Evolutionary conservation across 2,113 vertebrate genomes (phyloP).

Genomic region (Salvelinus fontinalis): DNA sequence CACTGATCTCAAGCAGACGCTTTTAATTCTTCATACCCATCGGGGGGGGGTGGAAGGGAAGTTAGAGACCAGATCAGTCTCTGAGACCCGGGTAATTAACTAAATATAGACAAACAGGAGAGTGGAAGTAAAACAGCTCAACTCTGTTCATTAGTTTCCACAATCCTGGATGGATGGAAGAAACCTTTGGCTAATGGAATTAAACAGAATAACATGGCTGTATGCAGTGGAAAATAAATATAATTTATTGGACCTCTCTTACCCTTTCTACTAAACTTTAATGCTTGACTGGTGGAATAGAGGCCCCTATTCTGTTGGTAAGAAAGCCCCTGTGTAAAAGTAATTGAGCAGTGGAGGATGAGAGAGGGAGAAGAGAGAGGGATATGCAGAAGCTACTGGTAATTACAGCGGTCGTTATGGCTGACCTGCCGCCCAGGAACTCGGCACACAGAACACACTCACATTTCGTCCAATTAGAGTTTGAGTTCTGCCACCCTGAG

Average conservation of each 20-base stretch:
- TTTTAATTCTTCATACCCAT: slow-evolving; percentile 48
- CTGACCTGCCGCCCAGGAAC: not conserved
- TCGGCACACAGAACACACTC: not conserved
- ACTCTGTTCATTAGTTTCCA: not conserved
- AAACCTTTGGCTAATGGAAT: slow-evolving; percentile 1
- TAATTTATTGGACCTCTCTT: not conserved
- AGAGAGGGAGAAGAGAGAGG: not conserved
- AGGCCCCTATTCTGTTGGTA: not conserved
- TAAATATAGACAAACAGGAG: slow-evolving; percentile 27
- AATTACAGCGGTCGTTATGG: slow-evolving; percentile 6
- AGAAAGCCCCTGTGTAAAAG: not conserved
- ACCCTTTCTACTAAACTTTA: not conserved
- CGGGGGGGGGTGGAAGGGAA: not conserved
- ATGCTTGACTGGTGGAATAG: not conserved
- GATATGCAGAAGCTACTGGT: slow-evolving; percentile 12
- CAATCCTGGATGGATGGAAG: too few relatives aligned
- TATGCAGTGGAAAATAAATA: slow-evolving; percentile 5
- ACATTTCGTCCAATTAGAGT: slow-evolving; percentile 36
- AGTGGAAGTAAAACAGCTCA: not conserved
- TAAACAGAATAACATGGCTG: slow-evolving; percentile 7
- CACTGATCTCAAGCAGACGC: slow-evolving; percentile 38
- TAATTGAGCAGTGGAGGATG: not conserved
- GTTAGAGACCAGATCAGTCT: not conserved
- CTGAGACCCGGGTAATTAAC: slow-evolving; percentile 36
- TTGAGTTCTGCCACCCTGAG: slow-evolving; percentile 9